Conservation (phyloP, 2,113 vertebrate species). For the Edolisoma coerulescens region DNA sequence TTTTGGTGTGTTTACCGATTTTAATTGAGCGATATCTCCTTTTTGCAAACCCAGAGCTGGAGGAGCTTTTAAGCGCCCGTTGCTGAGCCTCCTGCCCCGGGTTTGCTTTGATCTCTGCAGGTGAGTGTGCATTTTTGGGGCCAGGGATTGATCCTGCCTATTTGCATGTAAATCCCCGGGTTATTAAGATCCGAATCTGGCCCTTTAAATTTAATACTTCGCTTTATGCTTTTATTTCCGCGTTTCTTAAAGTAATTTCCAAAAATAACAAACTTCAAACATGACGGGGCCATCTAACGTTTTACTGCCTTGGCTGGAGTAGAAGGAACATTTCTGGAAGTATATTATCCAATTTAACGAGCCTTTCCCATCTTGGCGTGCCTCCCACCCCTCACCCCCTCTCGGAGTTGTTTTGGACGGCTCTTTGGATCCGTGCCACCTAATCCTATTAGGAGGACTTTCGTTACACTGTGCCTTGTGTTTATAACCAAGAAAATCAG, state of each 20-base stretch:
- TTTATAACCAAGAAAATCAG: slow-evolving; percentile 32
- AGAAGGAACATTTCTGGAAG: slow-evolving; percentile 54
- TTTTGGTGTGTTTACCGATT: neutral
- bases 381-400: slow-evolving; percentile 32
- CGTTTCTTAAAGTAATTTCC: slow-evolving; percentile 60
- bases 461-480: slow-evolving; percentile 40
- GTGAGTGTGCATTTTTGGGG: neutral
- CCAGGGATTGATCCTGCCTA: slow-evolving; percentile 24
- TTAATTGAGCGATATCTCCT: slow-evolving; percentile 11
- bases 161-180: slow-evolving; percentile 35
- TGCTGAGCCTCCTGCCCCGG: neutral
- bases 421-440: slow-evolving; percentile 9
- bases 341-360: slow-evolving; percentile 56
- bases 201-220: slow-evolving; percentile 56
- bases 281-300: slow-evolving; percentile 28
- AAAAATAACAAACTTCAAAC: slow-evolving; percentile 65
- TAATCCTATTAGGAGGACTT: slow-evolving; percentile 63
- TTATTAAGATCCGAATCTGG: slow-evolving; percentile 57
- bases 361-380: slow-evolving; percentile 25
- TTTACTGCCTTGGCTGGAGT: slow-evolving; percentile 61
- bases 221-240: slow-evolving; percentile 59
- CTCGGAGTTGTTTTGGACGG: slow-evolving; percentile 18
- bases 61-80: neutral
- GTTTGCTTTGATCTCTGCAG: slow-evolving; percentile 40
- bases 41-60: neutral